These are phyloP conservation scores for Drosophila barbarae DNA, from an alignment of 2,888 invertebrate species.

Conservation along the genomic window DNA sequence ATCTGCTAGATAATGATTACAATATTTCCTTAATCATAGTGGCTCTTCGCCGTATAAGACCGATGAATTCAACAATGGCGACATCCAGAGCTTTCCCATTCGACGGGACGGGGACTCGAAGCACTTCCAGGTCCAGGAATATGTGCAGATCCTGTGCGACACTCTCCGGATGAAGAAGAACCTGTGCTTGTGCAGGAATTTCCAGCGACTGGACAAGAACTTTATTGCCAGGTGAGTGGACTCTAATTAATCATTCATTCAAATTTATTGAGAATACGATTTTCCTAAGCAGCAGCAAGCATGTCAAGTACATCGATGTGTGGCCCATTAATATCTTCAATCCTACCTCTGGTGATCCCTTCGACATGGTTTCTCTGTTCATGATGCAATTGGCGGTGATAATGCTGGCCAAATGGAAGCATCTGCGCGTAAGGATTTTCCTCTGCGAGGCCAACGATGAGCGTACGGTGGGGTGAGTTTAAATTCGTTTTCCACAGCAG, in stretches of 20 bases:
- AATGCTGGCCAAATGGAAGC: slow-evolving; percentile 94
- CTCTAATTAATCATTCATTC: background rate
- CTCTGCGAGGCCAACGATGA: slow-evolving; percentile 84
- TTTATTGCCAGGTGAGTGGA: slow-evolving; percentile 84
- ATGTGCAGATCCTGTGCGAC: slow-evolving; percentile 92
- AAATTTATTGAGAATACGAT: background rate
- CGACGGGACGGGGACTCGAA: slow-evolving; percentile 80
- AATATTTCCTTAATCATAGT: slow-evolving; percentile 63
- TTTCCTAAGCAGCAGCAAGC: slow-evolving; percentile 73
- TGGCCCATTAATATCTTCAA: slow-evolving; percentile 97
- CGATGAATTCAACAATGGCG: slow-evolving; percentile 81
- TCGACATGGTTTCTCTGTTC: slow-evolving; percentile 95
- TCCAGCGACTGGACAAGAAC: slow-evolving; percentile 90
- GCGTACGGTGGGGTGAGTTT: slow-evolving; percentile 70
- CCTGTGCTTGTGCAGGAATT: slow-evolving; percentile 94
- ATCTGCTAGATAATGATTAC: background rate
- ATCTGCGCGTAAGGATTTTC: slow-evolving; percentile 91
- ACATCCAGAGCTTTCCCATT: slow-evolving; percentile 81
- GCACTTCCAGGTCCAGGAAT: slow-evolving; percentile 83
- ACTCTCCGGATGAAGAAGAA: slow-evolving; percentile 96
- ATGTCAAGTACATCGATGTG: slow-evolving; percentile 93
- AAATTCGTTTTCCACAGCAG: background rate
- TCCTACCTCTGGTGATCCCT: slow-evolving; percentile 88
- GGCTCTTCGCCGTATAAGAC: slow-evolving; percentile 83
- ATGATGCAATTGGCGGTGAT: slow-evolving; percentile 98